These are phyloP conservation scores for Gnathonemus echidnorhynchus DNA, from an alignment of 2,113 vertebrate species.

Conservation along the genomic window DNA sequence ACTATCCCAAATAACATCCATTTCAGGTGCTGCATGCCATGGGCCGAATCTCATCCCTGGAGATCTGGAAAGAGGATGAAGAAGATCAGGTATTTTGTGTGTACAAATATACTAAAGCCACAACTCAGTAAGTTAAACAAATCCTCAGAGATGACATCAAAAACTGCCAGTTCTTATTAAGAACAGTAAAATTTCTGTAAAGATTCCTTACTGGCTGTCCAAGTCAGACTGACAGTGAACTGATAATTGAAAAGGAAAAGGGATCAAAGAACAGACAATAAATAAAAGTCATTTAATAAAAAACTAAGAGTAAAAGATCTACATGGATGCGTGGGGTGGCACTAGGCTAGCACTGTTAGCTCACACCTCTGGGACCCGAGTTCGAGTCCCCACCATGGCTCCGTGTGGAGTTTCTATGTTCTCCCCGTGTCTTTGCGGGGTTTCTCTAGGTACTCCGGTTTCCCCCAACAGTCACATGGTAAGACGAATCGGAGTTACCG, in stretches of 20 bases:
- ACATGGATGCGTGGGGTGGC: neutral
- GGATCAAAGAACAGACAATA: neutral
- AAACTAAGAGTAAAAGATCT: neutral
- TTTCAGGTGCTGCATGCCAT: slow-evolving; percentile 22
- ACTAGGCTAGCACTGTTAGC: too few relatives aligned
- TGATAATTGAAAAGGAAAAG: neutral
- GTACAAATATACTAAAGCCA: neutral
- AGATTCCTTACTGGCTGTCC: neutral
- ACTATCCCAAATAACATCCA: neutral
- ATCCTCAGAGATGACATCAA: neutral
- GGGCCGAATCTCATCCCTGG: slow-evolving; percentile 4
- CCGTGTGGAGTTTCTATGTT: too few relatives aligned
- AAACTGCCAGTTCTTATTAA: neutral
- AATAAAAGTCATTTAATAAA: neutral
- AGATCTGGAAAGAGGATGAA: slow-evolving; percentile 22
- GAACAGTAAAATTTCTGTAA: neutral
- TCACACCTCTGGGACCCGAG: too few relatives aligned
- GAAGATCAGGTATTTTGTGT: slow-evolving; percentile 19
- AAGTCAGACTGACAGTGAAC: neutral
- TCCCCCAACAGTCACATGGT: neutral
- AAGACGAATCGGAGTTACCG: neutral
- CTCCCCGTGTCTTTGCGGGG: too few relatives aligned
- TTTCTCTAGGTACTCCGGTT: neutral
- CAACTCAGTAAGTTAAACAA: neutral
- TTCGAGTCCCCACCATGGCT: too few relatives aligned